Percentiles rank a stretch among this genome's conserved stretches.
Evolutionary conservation across 1,140 invertebrate species (phyloP).

Genomic region (Philopotamus ludificatus): DNA sequence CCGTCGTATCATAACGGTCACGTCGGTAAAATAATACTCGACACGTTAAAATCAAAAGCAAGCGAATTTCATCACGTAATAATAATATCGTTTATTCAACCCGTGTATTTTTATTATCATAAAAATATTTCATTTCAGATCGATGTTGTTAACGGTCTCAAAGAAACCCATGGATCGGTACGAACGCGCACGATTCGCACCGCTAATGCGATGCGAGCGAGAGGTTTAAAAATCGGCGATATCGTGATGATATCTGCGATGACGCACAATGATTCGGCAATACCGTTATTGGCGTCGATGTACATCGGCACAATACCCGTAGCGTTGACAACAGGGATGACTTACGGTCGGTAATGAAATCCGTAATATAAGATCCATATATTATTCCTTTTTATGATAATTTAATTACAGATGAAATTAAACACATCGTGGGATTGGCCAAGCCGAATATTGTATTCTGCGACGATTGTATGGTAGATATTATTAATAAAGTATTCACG

Average conservation of each 20-base stretch:
- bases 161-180: conserved; percentile 31
- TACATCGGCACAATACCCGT: conserved; percentile 19
- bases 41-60: neutral
- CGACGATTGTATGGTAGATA: neutral
- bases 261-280: conserved; percentile 24
- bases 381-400: no score
- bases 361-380: no score
- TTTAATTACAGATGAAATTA: conserved; percentile 13
- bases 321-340: conserved; percentile 8
- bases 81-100: no score
- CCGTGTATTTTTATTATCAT: no score
- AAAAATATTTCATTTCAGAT: no score
- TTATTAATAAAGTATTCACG: neutral
- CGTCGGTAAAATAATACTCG: neutral
- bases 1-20: no score
- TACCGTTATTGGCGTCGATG: conserved; percentile 25
- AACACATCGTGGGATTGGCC: neutral
- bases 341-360: no score
- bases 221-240: conserved; percentile 21
- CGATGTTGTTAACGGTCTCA: neutral
- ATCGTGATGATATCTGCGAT: conserved; percentile 24
- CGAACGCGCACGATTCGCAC: conserved; percentile 20
- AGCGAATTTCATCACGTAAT: no score
- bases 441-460: conserved; percentile 4
- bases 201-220: conserved; percentile 19